Evolutionary conservation across 2,888 invertebrate species (phyloP).

Genomic region (Argyresthia goedartella): DNA sequence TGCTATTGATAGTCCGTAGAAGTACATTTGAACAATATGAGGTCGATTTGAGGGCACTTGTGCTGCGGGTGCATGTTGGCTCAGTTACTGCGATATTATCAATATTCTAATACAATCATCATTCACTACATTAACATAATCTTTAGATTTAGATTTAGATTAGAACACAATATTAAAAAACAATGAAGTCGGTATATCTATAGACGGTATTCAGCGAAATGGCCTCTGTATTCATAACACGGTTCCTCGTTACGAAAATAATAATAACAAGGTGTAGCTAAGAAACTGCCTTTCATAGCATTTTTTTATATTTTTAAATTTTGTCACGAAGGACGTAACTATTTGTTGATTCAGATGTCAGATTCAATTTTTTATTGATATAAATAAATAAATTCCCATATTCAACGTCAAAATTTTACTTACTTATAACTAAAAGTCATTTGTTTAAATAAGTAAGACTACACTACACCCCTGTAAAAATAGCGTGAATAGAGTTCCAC

Average conservation of each 20-base stretch:
- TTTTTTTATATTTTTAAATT: conserved; percentile 60
- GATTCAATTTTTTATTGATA: no score
- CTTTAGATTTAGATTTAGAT: no score
- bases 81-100: not conserved
- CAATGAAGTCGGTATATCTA: conserved; percentile 8
- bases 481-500: no score
- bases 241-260: conserved; percentile 28
- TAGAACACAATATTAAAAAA: conserved; percentile 2
- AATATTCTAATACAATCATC: not conserved
- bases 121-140: conserved; percentile 2
- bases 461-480: no score
- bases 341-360: no score
- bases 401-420: no score
- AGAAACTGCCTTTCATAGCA: conserved; percentile 54
- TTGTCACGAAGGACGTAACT: conserved; percentile 30
- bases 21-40: conserved; percentile 2
- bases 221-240: conserved; percentile 45
- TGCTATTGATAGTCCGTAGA: conserved; percentile 37
- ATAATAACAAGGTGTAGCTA: conserved; percentile 36
- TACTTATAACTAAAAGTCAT: no score
- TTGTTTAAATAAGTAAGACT: no score
- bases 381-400: no score
- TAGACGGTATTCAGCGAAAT: conserved; percentile 38
- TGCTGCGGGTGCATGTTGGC: conserved; percentile 1
- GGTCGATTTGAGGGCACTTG: conserved; percentile 12